phyloP scores from a whole-genome alignment of 2,113 vertebrate genomes.

The Crotalus helleri region DNA sequence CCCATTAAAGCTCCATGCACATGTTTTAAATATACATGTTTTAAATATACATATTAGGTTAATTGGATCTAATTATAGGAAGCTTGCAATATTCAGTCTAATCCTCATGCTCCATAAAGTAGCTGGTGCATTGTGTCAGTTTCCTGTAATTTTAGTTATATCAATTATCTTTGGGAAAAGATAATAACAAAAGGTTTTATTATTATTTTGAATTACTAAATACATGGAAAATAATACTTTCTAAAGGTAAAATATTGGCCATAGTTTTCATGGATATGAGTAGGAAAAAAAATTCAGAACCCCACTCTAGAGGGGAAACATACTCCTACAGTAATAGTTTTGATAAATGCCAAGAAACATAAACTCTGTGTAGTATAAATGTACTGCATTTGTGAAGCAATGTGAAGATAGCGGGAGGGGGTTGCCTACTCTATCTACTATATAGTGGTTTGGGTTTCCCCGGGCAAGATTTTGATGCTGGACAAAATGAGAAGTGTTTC shows the following conservation, averaged over 20 bases:
- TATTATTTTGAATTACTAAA: conserved; percentile 30
- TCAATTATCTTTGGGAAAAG: conserved; percentile 10
- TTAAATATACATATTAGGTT: background rate
- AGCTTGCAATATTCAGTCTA: conserved; percentile 24
- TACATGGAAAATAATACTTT: conserved; percentile 14
- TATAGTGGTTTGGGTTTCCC: conserved; percentile 36
- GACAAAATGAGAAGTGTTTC: conserved; percentile 59
- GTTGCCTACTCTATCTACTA: conserved; percentile 56
- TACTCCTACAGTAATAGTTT: conserved; percentile 26
- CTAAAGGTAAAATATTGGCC: conserved; percentile 5
- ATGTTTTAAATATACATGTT: background rate
- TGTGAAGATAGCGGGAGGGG: conserved; percentile 9
- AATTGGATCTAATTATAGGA: conserved; percentile 24
- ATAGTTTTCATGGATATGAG: conserved; percentile 21
- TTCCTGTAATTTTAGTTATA: conserved; percentile 9
- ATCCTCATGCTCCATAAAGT: conserved; percentile 19
- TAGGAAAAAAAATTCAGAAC: conserved; percentile 28
- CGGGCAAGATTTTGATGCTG: background rate
- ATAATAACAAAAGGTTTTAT: background rate
- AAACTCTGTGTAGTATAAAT: conserved; percentile 37
- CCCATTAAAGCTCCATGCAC: conserved; percentile 14
- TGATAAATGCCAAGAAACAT: conserved; percentile 40
- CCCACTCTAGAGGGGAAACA: conserved; percentile 30
- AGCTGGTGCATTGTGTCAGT: background rate
- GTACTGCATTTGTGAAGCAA: background rate